Conservation (phyloP, 2,888 invertebrate genomes). For the Drosophila conformis region DNA sequence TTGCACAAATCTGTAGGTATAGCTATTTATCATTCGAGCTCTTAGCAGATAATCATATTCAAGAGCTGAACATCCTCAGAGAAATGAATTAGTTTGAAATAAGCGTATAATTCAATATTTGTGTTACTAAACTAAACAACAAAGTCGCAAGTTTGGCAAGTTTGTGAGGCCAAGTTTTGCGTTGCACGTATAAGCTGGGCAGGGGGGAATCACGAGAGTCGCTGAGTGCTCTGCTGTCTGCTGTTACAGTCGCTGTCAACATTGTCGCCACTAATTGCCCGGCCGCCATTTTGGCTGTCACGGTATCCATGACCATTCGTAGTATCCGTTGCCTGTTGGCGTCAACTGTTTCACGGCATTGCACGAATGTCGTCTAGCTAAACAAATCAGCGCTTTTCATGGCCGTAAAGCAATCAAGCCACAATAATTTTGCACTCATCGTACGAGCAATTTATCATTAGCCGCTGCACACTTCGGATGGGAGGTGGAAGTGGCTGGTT, state of each 20-base stretch:
- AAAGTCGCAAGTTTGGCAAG: slow-evolving; percentile 11
- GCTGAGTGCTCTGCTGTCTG: slow-evolving; percentile 1
- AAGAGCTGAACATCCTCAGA: background rate
- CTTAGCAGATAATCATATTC: background rate
- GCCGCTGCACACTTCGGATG: slow-evolving; percentile 50
- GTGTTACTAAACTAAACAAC: slow-evolving; percentile 25
- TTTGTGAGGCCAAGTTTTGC: slow-evolving; percentile 21
- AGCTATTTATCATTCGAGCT: background rate
- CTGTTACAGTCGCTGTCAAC: background rate
- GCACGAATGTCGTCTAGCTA: slow-evolving; percentile 49
- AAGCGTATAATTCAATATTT: slow-evolving; percentile 39
- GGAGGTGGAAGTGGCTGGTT: background rate
- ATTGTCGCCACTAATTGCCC: slow-evolving; percentile 64
- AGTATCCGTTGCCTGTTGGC: slow-evolving; percentile 28
- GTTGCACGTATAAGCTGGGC: slow-evolving; percentile 11
- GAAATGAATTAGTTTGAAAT: slow-evolving; percentile 9
- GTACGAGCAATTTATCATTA: slow-evolving; percentile 71
- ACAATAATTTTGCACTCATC: slow-evolving; percentile 72
- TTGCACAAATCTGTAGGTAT: too few species aligned
- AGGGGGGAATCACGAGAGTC: background rate
- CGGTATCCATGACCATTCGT: slow-evolving; percentile 14
- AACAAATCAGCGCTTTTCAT: slow-evolving; percentile 74
- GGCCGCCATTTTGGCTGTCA: slow-evolving; percentile 64
- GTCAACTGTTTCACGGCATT: slow-evolving; percentile 17
- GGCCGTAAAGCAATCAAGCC: slow-evolving; percentile 73